Evolutionary conservation across 2,888 invertebrate species (phyloP).

Genomic region (Diarsia dahlii): DNA sequence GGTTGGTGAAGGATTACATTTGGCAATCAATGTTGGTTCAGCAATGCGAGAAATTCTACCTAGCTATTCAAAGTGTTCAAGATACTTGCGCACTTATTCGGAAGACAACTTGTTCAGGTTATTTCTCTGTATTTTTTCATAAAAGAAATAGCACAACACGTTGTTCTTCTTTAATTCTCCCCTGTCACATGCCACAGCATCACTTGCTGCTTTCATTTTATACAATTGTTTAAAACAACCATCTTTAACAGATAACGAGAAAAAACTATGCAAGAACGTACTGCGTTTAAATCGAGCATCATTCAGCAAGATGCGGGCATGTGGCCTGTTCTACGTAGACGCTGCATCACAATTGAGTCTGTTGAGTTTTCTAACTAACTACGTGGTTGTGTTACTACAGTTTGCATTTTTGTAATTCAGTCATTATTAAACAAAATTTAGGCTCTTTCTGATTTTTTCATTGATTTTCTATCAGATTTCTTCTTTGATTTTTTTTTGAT

Average conservation of each 20-base stretch:
- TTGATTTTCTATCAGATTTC: no score
- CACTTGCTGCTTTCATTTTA: not conserved
- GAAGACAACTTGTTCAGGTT: slow-evolving; percentile 33
- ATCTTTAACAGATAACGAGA: slow-evolving; percentile 2
- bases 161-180: not conserved
- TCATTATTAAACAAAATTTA: not conserved
- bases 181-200: not conserved
- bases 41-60: slow-evolving; percentile 43
- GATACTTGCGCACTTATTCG: slow-evolving; percentile 30
- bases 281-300: slow-evolving; percentile 18
- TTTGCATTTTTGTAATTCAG: no score
- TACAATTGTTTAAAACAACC: not conserved
- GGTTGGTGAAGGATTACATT: slow-evolving; percentile 13
- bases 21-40: slow-evolving; percentile 6
- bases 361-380: not conserved
- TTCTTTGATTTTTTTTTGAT: no score
- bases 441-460: no score
- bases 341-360: slow-evolving; percentile 3
- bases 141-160: no score
- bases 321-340: slow-evolving; percentile 10
- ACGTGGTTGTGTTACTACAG: slow-evolving; percentile 8
- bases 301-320: slow-evolving; percentile 24
- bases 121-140: not conserved
- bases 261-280: slow-evolving; percentile 25
- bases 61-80: slow-evolving; percentile 21